Conservation (phyloP, 1,140 invertebrate genomes). For the Thalassaphorura encarpata region DNA sequence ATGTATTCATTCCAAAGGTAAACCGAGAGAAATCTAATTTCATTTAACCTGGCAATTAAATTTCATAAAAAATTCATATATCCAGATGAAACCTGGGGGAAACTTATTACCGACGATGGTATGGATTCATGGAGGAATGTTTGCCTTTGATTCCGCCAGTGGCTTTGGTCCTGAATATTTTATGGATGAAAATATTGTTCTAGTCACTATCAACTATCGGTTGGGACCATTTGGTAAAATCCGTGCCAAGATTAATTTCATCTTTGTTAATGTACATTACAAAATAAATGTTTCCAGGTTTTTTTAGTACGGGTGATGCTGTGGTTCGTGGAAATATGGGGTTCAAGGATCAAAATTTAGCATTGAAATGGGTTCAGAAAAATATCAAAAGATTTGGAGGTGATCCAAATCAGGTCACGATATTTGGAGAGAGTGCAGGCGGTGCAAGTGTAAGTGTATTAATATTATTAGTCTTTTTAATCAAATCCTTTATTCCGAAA, state of each 20-base stretch:
- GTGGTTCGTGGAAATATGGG: slow-evolving; percentile 11
- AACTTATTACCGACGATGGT: slow-evolving; percentile 31
- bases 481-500: not conserved
- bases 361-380: slow-evolving; percentile 48
- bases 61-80: not conserved
- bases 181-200: slow-evolving; percentile 21
- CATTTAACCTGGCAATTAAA: not conserved
- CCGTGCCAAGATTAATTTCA: not conserved
- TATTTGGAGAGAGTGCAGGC: slow-evolving; percentile 54
- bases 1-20: slow-evolving; percentile 4
- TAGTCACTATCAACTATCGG: slow-evolving; percentile 28
- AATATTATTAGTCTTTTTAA: not conserved
- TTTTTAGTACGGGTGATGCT: slow-evolving; percentile 2
- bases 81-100: not conserved
- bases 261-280: not conserved
- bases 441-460: not conserved
- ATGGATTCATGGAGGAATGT: slow-evolving; percentile 36
- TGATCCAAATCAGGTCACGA: slow-evolving; percentile 77
- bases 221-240: slow-evolving; percentile 20
- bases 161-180: slow-evolving; percentile 17
- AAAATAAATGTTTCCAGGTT: slow-evolving; percentile 8
- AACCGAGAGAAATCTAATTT: not conserved
- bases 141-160: slow-evolving; percentile 21
- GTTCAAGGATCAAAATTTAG: not conserved
- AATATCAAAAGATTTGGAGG: slow-evolving; percentile 86